Evolutionary conservation across 2,888 invertebrate genomes (phyloP).

Genomic region (Agrochola circellaris): DNA sequence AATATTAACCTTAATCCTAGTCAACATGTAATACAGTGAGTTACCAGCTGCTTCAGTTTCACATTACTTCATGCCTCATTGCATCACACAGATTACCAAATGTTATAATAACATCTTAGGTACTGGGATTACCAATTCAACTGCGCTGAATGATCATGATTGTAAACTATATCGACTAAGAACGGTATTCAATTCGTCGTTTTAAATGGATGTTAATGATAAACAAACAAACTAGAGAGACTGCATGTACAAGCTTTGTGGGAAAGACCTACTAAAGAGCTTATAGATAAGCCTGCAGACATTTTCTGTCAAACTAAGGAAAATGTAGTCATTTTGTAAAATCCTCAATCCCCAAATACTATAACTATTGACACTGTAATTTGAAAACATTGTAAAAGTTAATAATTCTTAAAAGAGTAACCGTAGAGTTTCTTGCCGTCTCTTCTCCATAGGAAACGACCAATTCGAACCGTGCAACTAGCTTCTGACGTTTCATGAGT

Average conservation of each 20-base stretch:
- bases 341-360: background rate
- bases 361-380: too few relatives aligned
- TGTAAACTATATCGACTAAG: conserved; percentile 23
- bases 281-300: background rate
- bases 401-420: too few relatives aligned
- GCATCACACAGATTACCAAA: conserved; percentile 14
- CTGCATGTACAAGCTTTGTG: too few relatives aligned
- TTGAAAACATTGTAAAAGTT: too few relatives aligned
- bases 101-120: conserved; percentile 47
- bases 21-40: background rate
- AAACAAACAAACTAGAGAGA: background rate
- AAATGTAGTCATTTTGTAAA: background rate
- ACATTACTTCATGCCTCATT: conserved; percentile 2
- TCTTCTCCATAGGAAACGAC: too few relatives aligned
- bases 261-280: background rate
- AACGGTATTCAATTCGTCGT: background rate
- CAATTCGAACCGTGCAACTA: too few relatives aligned
- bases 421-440: too few relatives aligned
- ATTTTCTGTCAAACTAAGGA: background rate
- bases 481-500: too few relatives aligned
- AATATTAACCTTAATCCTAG: background rate
- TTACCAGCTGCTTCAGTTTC: background rate
- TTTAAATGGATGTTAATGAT: background rate
- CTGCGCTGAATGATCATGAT: conserved; percentile 18
- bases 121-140: conserved; percentile 13